phyloP scores from a whole-genome alignment of 2,113 vertebrate genomes.

The Dromas ardeola region DNA sequence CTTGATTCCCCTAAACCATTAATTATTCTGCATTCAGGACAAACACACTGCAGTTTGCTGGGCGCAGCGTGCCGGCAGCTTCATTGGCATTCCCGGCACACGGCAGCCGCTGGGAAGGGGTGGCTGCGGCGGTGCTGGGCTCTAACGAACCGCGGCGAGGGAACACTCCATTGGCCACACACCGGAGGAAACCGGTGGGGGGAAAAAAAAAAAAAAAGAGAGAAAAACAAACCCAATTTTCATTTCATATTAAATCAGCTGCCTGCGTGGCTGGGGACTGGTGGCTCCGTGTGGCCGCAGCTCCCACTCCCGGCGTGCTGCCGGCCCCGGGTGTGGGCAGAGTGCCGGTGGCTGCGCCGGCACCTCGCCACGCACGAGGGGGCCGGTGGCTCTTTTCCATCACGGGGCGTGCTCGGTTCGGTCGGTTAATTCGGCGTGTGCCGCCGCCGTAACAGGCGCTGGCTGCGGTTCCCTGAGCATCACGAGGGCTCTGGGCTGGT shows the following conservation, averaged over 20 bases:
- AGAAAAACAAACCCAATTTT: background rate
- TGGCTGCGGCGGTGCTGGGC: background rate
- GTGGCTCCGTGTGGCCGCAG: background rate
- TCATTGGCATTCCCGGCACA: slow-evolving; percentile 68
- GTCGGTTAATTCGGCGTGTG: rapidly evolving
- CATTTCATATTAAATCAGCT: rapidly evolving
- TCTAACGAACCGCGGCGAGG: background rate
- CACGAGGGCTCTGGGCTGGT: background rate
- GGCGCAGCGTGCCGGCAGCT: background rate
- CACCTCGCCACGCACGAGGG: rapidly evolving
- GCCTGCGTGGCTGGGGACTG: rapidly evolving
- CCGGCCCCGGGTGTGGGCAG: rapidly evolving
- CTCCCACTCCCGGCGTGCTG: rapidly evolving
- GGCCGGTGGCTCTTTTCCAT: rapidly evolving
- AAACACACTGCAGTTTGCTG: background rate
- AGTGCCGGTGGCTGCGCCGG: rapidly evolving
- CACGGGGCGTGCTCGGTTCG: rapidly evolving
- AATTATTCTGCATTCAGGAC: background rate
- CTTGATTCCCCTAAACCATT: background rate
- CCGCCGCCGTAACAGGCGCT: rapidly evolving
- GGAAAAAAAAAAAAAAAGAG: background rate
- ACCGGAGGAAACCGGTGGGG: background rate
- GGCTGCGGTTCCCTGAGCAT: rapidly evolving
- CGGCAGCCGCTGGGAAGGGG: background rate
- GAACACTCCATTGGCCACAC: background rate